phyloP scores from a whole-genome alignment of 2,888 invertebrate species.

The Oxycera nigricornis region DNA sequence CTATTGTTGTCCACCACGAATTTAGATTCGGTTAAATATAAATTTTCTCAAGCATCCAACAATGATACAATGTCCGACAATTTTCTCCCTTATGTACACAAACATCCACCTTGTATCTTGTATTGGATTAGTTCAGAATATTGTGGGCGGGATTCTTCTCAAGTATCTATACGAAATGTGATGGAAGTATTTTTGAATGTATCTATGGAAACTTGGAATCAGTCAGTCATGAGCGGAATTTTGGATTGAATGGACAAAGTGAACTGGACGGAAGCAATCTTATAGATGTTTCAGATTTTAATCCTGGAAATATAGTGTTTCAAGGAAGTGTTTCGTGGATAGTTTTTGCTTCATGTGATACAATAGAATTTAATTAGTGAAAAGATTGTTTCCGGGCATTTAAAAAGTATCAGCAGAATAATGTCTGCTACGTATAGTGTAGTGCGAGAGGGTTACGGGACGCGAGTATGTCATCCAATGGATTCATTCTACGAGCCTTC shows the following conservation, averaged over 20 bases:
- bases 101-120: too few relatives aligned
- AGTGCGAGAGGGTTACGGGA: conserved; percentile 17
- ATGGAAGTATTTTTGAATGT: not conserved
- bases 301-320: too few relatives aligned
- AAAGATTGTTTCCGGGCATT: not conserved
- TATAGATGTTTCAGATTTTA: not conserved
- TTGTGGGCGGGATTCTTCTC: conserved; percentile 35
- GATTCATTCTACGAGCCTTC: conserved; percentile 43
- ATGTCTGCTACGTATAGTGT: conserved; percentile 24
- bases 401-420: not conserved
- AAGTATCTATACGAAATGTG: too few relatives aligned
- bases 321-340: too few relatives aligned
- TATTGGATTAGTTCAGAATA: conserved; percentile 11
- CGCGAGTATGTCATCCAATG: conserved; percentile 41
- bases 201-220: conserved; percentile 11
- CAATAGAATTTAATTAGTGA: not conserved
- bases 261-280: not conserved
- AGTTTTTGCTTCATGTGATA: conserved; percentile 4
- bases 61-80: too few relatives aligned
- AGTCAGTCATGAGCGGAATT: conserved; percentile 25
- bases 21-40: too few relatives aligned
- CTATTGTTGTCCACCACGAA: too few relatives aligned
- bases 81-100: too few relatives aligned
- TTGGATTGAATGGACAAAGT: not conserved
- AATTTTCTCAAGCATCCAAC: too few relatives aligned